These are phyloP conservation scores for Trematomus loennbergii DNA, from an alignment of 2,113 vertebrate genomes.

Conservation along the genomic window DNA sequence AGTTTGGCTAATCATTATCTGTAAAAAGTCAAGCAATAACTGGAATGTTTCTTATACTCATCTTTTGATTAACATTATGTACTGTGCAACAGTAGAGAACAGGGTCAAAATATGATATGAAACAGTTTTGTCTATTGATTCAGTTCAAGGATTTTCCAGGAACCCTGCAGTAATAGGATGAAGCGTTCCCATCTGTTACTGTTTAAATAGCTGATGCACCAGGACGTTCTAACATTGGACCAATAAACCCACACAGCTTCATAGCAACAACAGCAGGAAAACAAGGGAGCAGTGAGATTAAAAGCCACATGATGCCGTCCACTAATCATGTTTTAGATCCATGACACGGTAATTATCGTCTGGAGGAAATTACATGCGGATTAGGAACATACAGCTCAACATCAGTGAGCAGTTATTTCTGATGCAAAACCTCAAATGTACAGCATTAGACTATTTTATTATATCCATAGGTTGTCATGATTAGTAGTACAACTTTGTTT, in stretches of 20 bases:
- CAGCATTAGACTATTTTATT: background rate
- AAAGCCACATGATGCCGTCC: constrained; percentile 44
- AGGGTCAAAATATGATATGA: background rate
- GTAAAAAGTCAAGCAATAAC: background rate
- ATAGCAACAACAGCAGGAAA: constrained; percentile 54
- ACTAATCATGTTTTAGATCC: constrained; percentile 44
- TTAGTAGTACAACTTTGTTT: background rate
- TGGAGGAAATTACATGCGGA: constrained; percentile 21
- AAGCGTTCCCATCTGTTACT: constrained; percentile 52
- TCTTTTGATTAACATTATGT: constrained; percentile 1
- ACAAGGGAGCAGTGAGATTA: constrained; percentile 51
- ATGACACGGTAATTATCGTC: constrained; percentile 27
- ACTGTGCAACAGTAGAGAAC: background rate
- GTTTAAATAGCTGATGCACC: constrained; percentile 61
- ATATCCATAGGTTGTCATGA: background rate
- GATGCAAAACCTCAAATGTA: background rate
- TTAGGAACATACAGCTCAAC: constrained; percentile 22
- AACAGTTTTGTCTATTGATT: constrained; percentile 17
- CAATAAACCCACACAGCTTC: constrained; percentile 35
- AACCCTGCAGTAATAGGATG: constrained; percentile 21
- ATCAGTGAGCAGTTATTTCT: constrained; percentile 9
- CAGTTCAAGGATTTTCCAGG: constrained; percentile 16
- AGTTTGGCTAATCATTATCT: background rate
- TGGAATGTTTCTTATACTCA: background rate
- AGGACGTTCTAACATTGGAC: constrained; percentile 44